Conservation (phyloP, 1,140 invertebrate genomes). For the Drosophila eugracilis region DNA sequence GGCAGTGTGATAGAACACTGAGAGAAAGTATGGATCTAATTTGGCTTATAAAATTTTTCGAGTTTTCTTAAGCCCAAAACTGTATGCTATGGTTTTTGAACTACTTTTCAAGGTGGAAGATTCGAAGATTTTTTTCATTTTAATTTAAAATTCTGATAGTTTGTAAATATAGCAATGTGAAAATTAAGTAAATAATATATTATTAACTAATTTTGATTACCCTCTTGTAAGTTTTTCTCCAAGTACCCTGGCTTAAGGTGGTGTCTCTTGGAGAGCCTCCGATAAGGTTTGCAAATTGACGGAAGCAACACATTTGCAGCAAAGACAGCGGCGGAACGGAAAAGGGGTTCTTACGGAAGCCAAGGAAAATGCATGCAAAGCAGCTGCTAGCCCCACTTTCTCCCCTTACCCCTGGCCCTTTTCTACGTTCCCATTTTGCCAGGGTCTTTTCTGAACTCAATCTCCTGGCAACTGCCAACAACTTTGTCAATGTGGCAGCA, state of each 20-base stretch:
- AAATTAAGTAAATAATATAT: too few relatives aligned
- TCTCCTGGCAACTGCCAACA: slow-evolving; percentile 57
- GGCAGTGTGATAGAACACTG: slow-evolving; percentile 7
- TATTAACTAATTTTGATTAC: too few relatives aligned
- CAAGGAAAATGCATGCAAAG: slow-evolving; percentile 49
- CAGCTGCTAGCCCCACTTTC: slow-evolving; percentile 14
- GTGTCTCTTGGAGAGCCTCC: slow-evolving; percentile 24
- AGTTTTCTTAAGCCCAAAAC: too few relatives aligned
- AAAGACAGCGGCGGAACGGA: background rate
- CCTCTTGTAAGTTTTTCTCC: slow-evolving; percentile 3
- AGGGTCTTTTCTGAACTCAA: slow-evolving; percentile 41
- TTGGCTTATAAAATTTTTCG: background rate
- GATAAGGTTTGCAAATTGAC: slow-evolving; percentile 75
- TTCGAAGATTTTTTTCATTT: too few relatives aligned
- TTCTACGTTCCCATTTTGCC: background rate
- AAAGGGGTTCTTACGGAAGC: background rate
- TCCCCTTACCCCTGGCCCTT: background rate
- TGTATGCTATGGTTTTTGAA: slow-evolving; percentile 1
- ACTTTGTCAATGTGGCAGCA: slow-evolving; percentile 67
- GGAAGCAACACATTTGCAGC: slow-evolving; percentile 69
- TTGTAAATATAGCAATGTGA: too few relatives aligned
- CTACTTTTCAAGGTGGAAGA: too few relatives aligned
- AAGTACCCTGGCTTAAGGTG: slow-evolving; percentile 17
- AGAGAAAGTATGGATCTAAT: background rate
- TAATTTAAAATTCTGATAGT: too few relatives aligned